Evolutionary conservation across 2,113 vertebrate genomes (phyloP).

Genomic region (Aegypius monachus): DNA sequence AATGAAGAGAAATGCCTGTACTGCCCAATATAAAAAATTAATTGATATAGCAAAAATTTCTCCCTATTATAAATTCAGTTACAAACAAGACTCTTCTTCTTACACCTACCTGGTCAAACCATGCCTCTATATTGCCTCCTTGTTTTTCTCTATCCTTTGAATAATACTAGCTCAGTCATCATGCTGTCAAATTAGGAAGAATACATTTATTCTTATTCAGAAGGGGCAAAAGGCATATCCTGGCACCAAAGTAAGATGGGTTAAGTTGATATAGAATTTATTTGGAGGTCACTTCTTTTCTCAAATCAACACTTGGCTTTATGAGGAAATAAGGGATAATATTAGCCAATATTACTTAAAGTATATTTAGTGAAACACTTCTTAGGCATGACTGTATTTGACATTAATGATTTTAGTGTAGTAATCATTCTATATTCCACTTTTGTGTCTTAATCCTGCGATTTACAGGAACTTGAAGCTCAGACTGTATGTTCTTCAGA

Average conservation of each 20-base stretch:
- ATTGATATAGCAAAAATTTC: not conserved
- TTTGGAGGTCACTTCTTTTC: not conserved
- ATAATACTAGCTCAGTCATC: not conserved
- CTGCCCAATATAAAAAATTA: not conserved
- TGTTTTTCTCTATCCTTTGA: not conserved
- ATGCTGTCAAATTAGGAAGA: not conserved
- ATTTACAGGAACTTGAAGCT: not conserved
- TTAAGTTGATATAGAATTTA: not conserved
- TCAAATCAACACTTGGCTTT: not conserved
- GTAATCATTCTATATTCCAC: not conserved
- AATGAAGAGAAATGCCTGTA: not conserved
- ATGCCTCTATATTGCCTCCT: not conserved
- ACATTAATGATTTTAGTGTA: not conserved
- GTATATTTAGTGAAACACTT: not conserved
- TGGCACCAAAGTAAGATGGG: not conserved
- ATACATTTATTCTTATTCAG: not conserved
- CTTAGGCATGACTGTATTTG: not conserved
- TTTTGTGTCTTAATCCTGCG: not conserved
- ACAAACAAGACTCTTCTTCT: not conserved
- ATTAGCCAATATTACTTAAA: not conserved
- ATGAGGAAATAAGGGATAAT: not conserved
- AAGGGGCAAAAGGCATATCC: not conserved
- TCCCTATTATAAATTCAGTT: not conserved
- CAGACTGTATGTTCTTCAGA: not conserved
- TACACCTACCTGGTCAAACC: not conserved